phyloP scores from a whole-genome alignment of 2,888 invertebrate species.

The Hanleya hanleyi region DNA sequence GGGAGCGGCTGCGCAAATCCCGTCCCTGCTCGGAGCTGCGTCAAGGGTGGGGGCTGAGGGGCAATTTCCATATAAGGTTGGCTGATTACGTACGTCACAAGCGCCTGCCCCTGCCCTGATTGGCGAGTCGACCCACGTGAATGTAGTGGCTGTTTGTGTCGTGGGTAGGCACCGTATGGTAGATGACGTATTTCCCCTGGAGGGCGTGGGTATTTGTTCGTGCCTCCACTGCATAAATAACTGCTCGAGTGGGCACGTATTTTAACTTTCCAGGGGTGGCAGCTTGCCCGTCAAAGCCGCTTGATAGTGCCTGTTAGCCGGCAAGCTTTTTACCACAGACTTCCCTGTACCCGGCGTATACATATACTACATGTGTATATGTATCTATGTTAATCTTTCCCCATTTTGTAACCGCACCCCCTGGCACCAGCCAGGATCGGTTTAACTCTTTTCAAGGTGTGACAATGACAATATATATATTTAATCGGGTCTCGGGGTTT shows the following conservation, averaged over 20 bases:
- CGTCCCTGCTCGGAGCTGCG: conserved; percentile 45
- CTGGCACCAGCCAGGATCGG: no score
- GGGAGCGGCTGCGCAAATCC: conserved; percentile 33
- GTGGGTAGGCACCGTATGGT: conserved; percentile 53
- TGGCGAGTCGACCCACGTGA: conserved; percentile 62
- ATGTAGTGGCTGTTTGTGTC: conserved; percentile 46
- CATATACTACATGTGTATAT: neutral
- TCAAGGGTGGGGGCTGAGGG: conserved; percentile 56
- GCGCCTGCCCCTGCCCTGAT: conserved; percentile 51
- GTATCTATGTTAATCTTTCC: neutral
- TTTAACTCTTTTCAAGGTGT: neutral
- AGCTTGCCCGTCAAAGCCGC: neutral
- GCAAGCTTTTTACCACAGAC: neutral
- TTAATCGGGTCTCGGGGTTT: neutral
- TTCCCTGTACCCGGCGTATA: neutral
- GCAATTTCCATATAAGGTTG: conserved; percentile 57
- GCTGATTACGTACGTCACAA: conserved; percentile 45
- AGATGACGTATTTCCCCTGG: conserved; percentile 50
- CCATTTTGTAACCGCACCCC: no score
- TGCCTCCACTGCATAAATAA: conserved; percentile 7
- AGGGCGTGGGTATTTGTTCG: conserved; percentile 40
- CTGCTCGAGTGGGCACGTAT: neutral
- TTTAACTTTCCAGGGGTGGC: conserved; percentile 1
- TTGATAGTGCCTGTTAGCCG: neutral
- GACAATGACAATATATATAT: neutral